Conservation (phyloP, 2,113 vertebrate genomes). For the Xerus inauris region DNA sequence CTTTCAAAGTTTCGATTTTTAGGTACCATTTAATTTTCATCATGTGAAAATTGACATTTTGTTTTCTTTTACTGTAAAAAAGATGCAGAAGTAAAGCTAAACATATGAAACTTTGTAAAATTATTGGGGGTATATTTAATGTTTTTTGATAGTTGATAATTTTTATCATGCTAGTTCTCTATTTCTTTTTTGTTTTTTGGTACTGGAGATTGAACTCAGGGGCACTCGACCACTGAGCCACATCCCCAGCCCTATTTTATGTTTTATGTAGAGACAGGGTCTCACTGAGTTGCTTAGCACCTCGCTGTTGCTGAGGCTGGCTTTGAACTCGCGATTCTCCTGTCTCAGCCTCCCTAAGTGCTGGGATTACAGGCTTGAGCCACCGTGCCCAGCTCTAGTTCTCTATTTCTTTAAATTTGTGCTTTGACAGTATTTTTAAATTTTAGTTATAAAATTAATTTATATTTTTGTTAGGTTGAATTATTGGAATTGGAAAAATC, state of each 20-base stretch:
- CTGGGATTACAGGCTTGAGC: too few relatives aligned
- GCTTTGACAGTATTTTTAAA: background rate
- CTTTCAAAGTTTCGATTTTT: background rate
- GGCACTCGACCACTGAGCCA: too few relatives aligned
- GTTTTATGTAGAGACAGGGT: too few relatives aligned
- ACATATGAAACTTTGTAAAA: background rate
- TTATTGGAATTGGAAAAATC: constrained; percentile 87
- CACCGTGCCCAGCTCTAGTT: too few relatives aligned
- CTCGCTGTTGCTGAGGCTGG: too few relatives aligned
- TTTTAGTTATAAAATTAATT: constrained; percentile 38
- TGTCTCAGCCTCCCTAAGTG: too few relatives aligned
- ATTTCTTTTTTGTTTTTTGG: too few relatives aligned
- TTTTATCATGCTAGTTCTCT: constrained; percentile 34
- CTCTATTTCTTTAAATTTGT: constrained; percentile 38
- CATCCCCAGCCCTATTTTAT: too few relatives aligned
- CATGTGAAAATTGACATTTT: background rate
- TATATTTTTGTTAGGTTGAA: constrained; percentile 86
- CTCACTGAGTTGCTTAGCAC: too few relatives aligned
- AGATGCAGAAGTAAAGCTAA: background rate
- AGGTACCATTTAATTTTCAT: background rate
- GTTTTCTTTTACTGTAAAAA: background rate
- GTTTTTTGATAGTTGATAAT: background rate
- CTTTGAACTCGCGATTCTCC: too few relatives aligned
- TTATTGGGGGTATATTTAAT: background rate
- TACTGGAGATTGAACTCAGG: too few relatives aligned